Evolutionary conservation across 2,888 invertebrate genomes (phyloP), one percentile per base, ranked within the genome.

Genomic region (Phania funesta): DNA sequence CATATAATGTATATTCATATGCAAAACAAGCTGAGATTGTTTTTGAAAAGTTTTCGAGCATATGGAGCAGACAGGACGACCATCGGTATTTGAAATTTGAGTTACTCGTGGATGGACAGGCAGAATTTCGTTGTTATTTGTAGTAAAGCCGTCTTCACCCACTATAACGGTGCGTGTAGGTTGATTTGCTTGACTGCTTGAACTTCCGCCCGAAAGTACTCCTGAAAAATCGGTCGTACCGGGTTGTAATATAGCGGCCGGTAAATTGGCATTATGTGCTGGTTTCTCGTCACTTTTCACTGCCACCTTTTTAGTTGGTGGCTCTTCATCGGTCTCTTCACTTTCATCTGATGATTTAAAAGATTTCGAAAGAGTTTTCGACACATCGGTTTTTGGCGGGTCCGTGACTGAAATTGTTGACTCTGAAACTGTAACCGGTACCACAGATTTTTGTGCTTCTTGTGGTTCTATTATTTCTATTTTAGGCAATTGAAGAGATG

Each of bases 1-100:
- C 93, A 98, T 95, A 87, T 97, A 98, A 91, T 99, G 98, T 85
- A 98, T 98, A 91, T 98, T 98, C 90, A 98, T 96, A 91, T 99
- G 98, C 83, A 98, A 92, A 84, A 95, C 93, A 83, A 98, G 92
- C 88, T 98, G 98, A 82, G 96, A 96, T 80, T 96, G 95, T 90
- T 98, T 97, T 83, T 95, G 96, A 91, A 99, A 99, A 68, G 95
- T 95, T 91, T 98, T 98, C 85, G 95, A 95, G 91, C 99, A 99
- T 87, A 98, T 95, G 73, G 93, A 93, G 88, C 97, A 97, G 35
- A 95, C 94, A 85, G 95, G 94, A 71, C 95, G 93, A 0, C 95
- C 95, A 87, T 96, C 95, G 87, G 87, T 85, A 20, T 88, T 85
- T 13, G 88, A 86, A 8, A 78, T 64, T 35, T 74, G 78, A 11